Percentiles rank a stretch among this genome's conserved stretches.
Evolutionary conservation across 2,797 vertebrate genomes (phyloP).

Genomic region (Hylomyscus alleni): DNA sequence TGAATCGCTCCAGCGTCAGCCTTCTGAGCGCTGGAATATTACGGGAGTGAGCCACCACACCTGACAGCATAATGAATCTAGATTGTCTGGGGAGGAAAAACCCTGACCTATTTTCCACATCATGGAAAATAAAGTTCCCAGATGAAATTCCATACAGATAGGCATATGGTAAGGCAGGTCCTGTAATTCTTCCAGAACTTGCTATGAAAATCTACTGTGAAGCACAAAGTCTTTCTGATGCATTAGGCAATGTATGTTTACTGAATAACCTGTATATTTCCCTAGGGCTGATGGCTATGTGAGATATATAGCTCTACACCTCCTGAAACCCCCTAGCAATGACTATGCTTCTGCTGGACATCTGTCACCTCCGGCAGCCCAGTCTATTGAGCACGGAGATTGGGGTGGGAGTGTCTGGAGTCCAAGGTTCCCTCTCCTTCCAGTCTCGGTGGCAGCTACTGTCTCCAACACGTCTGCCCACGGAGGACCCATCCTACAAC

Average conservation of each 20-base stretch:
- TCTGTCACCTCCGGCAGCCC: not conserved
- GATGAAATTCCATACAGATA: not conserved
- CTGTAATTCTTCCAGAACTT: conserved; percentile 16
- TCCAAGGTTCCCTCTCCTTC: not conserved
- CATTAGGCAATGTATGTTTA: not conserved
- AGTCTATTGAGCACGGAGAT: not conserved
- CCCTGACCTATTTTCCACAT: not conserved
- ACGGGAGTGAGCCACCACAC: not conserved
- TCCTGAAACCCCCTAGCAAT: not conserved
- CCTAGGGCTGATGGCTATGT: not conserved
- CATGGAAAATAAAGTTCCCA: not conserved
- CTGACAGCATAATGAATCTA: not conserved
- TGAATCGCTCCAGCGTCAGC: not conserved
- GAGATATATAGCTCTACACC: not conserved
- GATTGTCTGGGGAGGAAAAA: not conserved
- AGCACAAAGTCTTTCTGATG: not conserved
- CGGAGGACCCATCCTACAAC: not conserved
- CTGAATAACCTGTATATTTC: not conserved
- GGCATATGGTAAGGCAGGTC: not conserved
- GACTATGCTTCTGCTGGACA: not conserved
- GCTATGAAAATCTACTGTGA: not conserved
- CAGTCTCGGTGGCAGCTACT: too few relatives aligned
- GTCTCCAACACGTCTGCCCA: conserved; percentile 72
- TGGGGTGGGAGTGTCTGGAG: not conserved
- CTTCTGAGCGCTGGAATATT: not conserved